These are phyloP conservation scores for Microctonus aethiopoides DNA, from an alignment of 2,888 invertebrate genomes.

Conservation along the genomic window DNA sequence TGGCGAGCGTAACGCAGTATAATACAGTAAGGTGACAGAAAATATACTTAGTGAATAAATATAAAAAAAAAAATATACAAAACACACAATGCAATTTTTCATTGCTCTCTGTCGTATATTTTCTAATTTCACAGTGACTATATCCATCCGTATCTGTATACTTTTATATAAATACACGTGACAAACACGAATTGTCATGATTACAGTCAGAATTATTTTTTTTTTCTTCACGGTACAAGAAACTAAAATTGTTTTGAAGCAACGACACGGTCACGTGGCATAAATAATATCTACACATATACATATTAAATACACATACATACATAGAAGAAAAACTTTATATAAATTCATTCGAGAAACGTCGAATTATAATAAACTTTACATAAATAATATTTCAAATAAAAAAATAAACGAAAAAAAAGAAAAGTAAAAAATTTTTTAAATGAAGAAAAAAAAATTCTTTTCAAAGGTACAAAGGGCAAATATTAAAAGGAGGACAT, in stretches of 20 bases:
- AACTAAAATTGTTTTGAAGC: slow-evolving; percentile 42
- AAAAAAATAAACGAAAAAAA: too few species aligned
- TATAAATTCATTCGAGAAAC: too few species aligned
- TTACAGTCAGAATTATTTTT: slow-evolving; percentile 27
- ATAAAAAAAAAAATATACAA: background rate
- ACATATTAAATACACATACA: too few species aligned
- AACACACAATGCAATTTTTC: background rate
- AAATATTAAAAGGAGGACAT: slow-evolving; percentile 1
- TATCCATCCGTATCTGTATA: background rate
- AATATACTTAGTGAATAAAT: background rate
- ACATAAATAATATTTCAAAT: too few species aligned
- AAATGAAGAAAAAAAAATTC: too few species aligned
- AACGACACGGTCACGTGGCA: slow-evolving; percentile 38
- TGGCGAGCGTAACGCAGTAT: background rate
- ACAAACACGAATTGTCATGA: slow-evolving; percentile 22
- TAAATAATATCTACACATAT: background rate
- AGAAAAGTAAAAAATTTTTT: too few species aligned
- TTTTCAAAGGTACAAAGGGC: too few species aligned
- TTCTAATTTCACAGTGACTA: background rate
- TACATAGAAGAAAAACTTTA: too few species aligned
- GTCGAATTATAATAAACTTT: too few species aligned
- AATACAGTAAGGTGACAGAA: background rate
- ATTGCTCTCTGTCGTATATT: background rate
- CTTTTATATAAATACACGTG: background rate
- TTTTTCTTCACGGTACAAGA: slow-evolving; percentile 40